These are phyloP conservation scores for Excalfactoria chinensis DNA, from an alignment of 2,113 vertebrate genomes.

Conservation along the genomic window DNA sequence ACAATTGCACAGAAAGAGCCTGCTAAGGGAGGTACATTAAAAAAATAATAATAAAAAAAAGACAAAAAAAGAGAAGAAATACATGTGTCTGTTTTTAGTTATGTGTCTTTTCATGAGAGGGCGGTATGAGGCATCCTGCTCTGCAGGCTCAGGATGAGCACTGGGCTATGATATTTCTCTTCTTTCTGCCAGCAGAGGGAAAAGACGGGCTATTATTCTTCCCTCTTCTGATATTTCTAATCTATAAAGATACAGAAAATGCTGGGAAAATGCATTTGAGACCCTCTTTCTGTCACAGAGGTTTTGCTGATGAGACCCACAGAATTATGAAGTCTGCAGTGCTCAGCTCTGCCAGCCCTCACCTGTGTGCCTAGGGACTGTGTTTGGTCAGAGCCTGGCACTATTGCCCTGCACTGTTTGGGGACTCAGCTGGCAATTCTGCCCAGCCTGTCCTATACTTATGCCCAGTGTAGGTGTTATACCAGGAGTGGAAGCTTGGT, in stretches of 20 bases:
- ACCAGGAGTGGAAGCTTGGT: neutral
- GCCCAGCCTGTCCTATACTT: neutral
- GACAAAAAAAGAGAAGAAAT: neutral
- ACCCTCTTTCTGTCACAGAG: fast-evolving
- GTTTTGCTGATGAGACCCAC: neutral
- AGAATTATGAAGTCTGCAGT: neutral
- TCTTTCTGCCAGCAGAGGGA: neutral
- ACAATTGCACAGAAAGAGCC: neutral
- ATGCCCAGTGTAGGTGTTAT: neutral
- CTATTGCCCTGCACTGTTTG: fast-evolving
- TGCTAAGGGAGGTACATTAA: neutral
- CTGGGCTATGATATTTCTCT: neutral
- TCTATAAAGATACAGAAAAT: neutral
- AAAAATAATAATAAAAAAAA: neutral
- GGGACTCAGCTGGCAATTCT: neutral
- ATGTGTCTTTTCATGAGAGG: neutral
- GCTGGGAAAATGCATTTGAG: neutral
- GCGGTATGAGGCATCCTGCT: neutral
- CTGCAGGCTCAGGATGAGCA: neutral
- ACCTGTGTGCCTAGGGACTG: neutral
- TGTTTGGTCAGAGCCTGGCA: neutral
- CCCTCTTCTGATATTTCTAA: neutral
- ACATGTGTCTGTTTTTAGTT: neutral
- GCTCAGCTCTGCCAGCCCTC: neutral
- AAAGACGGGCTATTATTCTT: neutral